These are phyloP conservation scores for Protonibea diacanthus DNA, from an alignment of 2,797 vertebrate genomes.

Conservation along the genomic window DNA sequence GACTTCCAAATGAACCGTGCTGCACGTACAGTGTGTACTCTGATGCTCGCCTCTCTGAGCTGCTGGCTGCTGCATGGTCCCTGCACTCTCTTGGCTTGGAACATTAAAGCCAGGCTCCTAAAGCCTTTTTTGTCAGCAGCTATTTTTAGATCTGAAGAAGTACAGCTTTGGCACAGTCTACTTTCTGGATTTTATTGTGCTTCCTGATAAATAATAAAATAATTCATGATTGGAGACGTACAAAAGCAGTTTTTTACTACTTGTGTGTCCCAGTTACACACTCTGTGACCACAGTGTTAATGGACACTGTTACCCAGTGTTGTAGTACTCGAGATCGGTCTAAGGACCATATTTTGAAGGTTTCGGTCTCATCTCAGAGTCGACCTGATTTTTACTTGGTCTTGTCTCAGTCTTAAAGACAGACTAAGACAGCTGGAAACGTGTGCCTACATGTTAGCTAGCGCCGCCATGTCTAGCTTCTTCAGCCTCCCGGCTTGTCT, in stretches of 20 bases:
- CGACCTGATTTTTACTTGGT: too few relatives aligned
- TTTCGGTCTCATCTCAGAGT: too few relatives aligned
- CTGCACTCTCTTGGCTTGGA: slow-evolving; percentile 61
- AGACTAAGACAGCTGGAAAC: too few relatives aligned
- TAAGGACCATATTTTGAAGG: too few relatives aligned
- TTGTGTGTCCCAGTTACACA: slow-evolving; percentile 47
- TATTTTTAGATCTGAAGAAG: slow-evolving; percentile 75
- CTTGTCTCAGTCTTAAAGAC: too few relatives aligned
- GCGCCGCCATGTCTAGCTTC: too few relatives aligned
- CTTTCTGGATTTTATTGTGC: slow-evolving; percentile 25
- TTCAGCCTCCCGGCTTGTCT: too few relatives aligned
- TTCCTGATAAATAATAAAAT: slow-evolving; percentile 24
- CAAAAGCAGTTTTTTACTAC: background rate
- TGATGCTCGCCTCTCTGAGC: slow-evolving; percentile 32
- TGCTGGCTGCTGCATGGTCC: slow-evolving; percentile 60
- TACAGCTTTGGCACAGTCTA: slow-evolving; percentile 39
- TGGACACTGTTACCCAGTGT: background rate
- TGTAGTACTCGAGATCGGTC: too few relatives aligned
- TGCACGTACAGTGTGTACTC: slow-evolving; percentile 36
- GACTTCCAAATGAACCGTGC: slow-evolving; percentile 11
- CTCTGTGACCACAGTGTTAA: background rate
- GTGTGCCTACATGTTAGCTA: too few relatives aligned
- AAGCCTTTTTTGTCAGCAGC: slow-evolving; percentile 70
- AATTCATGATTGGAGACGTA: slow-evolving; percentile 5
- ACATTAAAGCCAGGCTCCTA: slow-evolving; percentile 68